Evolutionary conservation across 2,113 vertebrate species (phyloP).

Genomic region (Lathamus discolor): DNA sequence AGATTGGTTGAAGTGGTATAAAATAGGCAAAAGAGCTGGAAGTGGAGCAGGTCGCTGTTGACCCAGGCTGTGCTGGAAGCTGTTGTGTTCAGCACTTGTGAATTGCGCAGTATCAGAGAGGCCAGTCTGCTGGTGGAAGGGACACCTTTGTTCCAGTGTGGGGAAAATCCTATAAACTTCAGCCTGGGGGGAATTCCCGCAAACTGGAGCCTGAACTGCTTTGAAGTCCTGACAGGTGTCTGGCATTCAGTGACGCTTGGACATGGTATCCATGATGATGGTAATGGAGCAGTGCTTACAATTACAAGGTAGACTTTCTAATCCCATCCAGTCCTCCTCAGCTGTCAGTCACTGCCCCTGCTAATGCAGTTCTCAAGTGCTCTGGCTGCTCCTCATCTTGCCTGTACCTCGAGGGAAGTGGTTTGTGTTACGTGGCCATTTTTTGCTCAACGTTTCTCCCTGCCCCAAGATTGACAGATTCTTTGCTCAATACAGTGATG

Average conservation of each 20-base stretch:
- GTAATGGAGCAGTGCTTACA: not conserved
- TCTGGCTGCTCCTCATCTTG: not conserved
- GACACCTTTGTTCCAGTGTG: rapidly evolving
- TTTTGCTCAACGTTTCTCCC: rapidly evolving
- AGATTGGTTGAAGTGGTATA: rapidly evolving
- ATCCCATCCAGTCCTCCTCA: not conserved
- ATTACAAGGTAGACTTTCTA: rapidly evolving
- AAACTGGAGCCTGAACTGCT: not conserved
- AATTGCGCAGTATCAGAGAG: rapidly evolving
- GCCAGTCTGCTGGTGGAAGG: not conserved
- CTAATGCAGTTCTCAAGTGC: not conserved
- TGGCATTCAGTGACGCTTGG: not conserved
- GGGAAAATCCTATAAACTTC: not conserved
- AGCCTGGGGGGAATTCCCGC: not conserved
- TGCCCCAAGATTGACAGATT: not conserved
- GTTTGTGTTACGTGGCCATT: rapidly evolving
- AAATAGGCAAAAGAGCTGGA: not conserved
- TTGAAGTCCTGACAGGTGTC: rapidly evolving
- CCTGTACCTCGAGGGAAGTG: not conserved
- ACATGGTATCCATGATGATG: not conserved
- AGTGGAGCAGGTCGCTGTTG: rapidly evolving
- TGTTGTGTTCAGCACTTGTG: not conserved
- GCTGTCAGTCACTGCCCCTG: not conserved
- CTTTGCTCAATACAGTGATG: not conserved
- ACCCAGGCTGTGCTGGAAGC: not conserved